Conservation (phyloP, 2,113 vertebrate species). For the Heterotilapia buettikoferi region DNA sequence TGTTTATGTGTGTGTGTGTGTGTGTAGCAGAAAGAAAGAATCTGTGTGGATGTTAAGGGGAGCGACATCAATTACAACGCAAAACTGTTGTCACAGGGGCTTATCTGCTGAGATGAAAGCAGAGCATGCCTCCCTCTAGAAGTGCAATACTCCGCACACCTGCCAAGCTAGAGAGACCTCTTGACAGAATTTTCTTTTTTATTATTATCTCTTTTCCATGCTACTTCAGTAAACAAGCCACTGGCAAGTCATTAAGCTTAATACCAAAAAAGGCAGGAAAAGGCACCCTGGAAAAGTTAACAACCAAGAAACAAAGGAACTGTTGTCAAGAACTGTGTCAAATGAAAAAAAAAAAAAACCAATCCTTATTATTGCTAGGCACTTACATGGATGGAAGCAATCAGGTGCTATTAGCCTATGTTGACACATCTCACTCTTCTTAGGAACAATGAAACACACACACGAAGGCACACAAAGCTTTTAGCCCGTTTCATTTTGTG, state of each 20-base stretch:
- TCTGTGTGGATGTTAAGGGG: not conserved
- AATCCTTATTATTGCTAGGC: conserved; percentile 25
- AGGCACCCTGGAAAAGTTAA: conserved; percentile 60
- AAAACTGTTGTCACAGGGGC: conserved; percentile 59
- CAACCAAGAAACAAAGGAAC: conserved; percentile 60
- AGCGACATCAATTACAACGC: conserved; percentile 50
- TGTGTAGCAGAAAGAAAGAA: not conserved
- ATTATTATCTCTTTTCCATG: conserved; percentile 5
- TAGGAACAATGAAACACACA: conserved; percentile 35
- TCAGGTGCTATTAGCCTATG: conserved; percentile 53
- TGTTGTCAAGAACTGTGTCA: conserved; percentile 45
- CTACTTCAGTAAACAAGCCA: conserved; percentile 55
- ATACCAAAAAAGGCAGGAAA: conserved; percentile 9
- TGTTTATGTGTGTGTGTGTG: not conserved
- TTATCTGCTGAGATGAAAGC: conserved; percentile 53
- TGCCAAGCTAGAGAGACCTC: conserved; percentile 45
- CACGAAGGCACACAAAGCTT: not conserved
- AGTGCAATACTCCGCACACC: conserved; percentile 35
- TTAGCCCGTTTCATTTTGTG: not conserved
- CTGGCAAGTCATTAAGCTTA: conserved; percentile 41
- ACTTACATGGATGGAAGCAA: conserved; percentile 58
- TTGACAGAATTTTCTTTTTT: conserved; percentile 13
- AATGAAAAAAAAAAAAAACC: conserved; percentile 29
- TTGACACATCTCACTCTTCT: conserved; percentile 40
- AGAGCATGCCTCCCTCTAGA: conserved; percentile 28